Conservation (phyloP, 2,888 invertebrate genomes). For the Drosophila histrio region DNA sequence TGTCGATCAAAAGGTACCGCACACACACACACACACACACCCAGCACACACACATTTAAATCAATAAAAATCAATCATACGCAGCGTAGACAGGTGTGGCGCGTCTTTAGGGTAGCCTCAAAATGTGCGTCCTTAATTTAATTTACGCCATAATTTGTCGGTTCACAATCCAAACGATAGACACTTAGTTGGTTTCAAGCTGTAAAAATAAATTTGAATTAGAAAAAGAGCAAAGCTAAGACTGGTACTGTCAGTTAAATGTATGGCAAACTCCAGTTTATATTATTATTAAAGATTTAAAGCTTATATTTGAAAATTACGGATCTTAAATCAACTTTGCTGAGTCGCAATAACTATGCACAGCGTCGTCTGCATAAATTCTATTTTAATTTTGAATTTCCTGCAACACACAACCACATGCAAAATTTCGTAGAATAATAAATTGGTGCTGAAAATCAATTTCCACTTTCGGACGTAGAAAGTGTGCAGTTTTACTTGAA, state of each 20-base stretch:
- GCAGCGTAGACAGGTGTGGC: conserved; percentile 27
- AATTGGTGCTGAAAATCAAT: conserved; percentile 64
- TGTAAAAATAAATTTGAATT: conserved; percentile 18
- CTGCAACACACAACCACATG: conserved; percentile 6
- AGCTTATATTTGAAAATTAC: background rate
- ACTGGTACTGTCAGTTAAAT: background rate
- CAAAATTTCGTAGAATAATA: conserved; percentile 52
- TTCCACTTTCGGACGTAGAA: conserved; percentile 44
- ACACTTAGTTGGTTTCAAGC: conserved; percentile 27
- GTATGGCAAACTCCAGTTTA: background rate
- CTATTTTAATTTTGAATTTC: conserved; percentile 43
- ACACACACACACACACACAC: conserved; percentile 5
- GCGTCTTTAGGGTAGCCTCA: conserved; percentile 1
- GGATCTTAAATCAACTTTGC: background rate
- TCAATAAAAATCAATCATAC: conserved; percentile 77
- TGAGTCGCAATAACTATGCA: conserved; percentile 13
- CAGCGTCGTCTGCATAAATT: conserved; percentile 48
- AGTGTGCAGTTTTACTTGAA: conserved; percentile 27
- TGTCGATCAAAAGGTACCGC: conserved; percentile 60
- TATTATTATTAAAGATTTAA: background rate
- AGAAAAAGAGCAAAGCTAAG: background rate
- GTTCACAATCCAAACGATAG: conserved; percentile 49
- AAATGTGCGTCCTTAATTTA: conserved; percentile 55
- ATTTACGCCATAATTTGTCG: conserved; percentile 47
- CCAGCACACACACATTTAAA: conserved; percentile 50